Base-by-base conservation (phyloP, 2,797 vertebrate species). In the Alauda arvensis region DNA sequence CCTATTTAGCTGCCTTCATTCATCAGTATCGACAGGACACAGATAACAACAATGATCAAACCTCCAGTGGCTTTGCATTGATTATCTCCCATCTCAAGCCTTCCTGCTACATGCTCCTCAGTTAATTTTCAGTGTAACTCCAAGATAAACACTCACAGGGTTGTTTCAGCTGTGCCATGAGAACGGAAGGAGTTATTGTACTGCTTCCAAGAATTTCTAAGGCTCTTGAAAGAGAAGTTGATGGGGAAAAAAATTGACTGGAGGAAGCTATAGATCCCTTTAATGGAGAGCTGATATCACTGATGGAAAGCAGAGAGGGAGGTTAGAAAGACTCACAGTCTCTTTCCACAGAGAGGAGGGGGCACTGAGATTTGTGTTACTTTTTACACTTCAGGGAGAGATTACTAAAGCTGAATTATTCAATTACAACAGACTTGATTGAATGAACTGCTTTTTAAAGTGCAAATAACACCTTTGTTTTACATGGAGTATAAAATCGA, bases 221-320 rank as follows among this genome's bases (percentile, higher is more conserved):
- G 52, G 33, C 52, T 87, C 33, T 72, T 67, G 39, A 70, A 69
- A 92, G 78, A 90, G 84, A 74, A 70, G 31, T 78, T 95, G 95
- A 66, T 94, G 53, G 77, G 74, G n/a, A 4, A 46, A 33, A 40
- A 80, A 66, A 65, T 43, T 43, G 85, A 68, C 88, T 86, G 63
- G 76, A 52, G 83, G 79, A 93, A 93, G 83, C 71, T 89, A 77
- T 80, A 93, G 95, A 96, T 95, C 65, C 83, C n/a, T 69, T 82
- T 95, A 95, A 94, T 93, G 92, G 92, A 89, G 89, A 93, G 82
- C 91, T 81, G 56, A 51, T 87, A 85, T 68, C 48, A 15, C 42
- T 57, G 28, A 67, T 67, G 88, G 31, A 65, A 55, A 65, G 66
- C 65, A 77, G 61, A 65, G 18, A 42, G 33, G 11, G 84, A 31